phyloP scores from a whole-genome alignment of 2,797 vertebrate species.

The Myoxocephalus aenaeus region DNA sequence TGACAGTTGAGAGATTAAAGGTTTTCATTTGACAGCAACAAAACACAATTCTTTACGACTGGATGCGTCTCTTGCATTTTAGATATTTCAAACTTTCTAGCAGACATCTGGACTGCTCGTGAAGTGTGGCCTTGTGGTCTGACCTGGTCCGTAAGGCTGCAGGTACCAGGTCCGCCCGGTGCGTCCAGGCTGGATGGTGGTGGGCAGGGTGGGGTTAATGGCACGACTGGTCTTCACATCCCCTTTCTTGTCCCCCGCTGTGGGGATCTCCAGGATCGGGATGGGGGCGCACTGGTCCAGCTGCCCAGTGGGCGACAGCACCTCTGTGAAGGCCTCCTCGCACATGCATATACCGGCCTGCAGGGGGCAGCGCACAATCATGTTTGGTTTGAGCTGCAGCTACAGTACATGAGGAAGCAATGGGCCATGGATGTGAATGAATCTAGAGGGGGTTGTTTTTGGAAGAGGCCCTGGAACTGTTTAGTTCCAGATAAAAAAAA shows the following conservation, averaged over 20 bases:
- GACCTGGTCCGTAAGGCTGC: constrained; percentile 97
- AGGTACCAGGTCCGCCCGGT: constrained; percentile 96
- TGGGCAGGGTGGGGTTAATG: constrained; percentile 90
- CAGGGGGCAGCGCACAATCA: constrained; percentile 73
- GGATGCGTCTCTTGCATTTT: background rate
- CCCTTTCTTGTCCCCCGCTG: constrained; percentile 89
- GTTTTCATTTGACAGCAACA: constrained; percentile 48
- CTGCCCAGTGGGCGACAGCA: constrained; percentile 88
- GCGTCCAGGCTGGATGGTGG: constrained; percentile 87
- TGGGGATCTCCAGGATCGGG: constrained; percentile 93
- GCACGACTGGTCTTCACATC: constrained; percentile 97
- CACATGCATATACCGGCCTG: constrained; percentile 91
- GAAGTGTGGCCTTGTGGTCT: constrained; percentile 28
- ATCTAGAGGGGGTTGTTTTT: background rate
- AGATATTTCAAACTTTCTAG: background rate
- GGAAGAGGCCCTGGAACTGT: background rate
- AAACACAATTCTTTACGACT: constrained; percentile 13
- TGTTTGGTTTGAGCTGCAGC: background rate
- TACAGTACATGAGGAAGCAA: too few species aligned
- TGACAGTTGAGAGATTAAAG: constrained; percentile 42
- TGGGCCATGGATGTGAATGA: background rate
- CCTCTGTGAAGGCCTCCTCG: constrained; percentile 96
- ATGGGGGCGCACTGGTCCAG: constrained; percentile 95
- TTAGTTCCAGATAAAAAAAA: constrained; percentile 32
- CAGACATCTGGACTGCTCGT: background rate